Percentiles rank a stretch among this genome's conserved stretches.
Conservation (phyloP, 92 coral and sea anemone species). For the Porites evermanni region DNA sequence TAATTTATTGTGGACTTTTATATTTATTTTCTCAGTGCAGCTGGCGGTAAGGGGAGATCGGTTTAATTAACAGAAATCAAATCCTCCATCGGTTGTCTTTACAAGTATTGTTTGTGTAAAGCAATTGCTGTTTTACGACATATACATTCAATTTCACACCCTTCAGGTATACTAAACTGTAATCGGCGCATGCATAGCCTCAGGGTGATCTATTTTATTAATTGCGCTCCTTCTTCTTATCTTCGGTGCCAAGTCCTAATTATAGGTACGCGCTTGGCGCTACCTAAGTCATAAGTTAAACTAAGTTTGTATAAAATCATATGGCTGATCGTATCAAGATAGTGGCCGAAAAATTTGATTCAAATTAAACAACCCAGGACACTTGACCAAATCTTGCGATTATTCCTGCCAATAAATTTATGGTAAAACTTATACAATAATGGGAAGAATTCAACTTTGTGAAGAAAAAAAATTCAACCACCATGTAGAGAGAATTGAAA, state of each 20-base stretch:
- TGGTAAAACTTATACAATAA: neutral
- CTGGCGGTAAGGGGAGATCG: constrained; percentile 26
- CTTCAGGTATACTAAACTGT: constrained; percentile 35
- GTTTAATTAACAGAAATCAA: constrained; percentile 48
- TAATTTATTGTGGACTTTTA: constrained; percentile 25
- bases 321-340: neutral
- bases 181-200: constrained; percentile 1
- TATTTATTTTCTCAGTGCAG: constrained; percentile 32
- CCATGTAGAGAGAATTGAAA: neutral
- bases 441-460: neutral
- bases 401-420: neutral
- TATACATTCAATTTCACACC: constrained; percentile 22
- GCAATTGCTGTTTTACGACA: constrained; percentile 23
- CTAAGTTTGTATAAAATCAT: neutral
- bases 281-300: neutral
- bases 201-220: constrained; percentile 24
- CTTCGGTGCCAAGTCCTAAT: constrained; percentile 18
- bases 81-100: constrained; percentile 17
- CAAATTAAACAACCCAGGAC: neutral
- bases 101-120: constrained; percentile 22
- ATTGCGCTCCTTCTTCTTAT: constrained; percentile 25
- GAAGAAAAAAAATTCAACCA: neutral
- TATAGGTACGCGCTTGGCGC: neutral
- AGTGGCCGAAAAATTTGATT: neutral
- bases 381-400: constrained; percentile 1